A percentile compares a stretch with the other conserved stretches of the same genome.
These are phyloP conservation scores for Hyperoplus immaculatus DNA, from an alignment of 2,797 vertebrate genomes.

Conservation along the genomic window DNA sequence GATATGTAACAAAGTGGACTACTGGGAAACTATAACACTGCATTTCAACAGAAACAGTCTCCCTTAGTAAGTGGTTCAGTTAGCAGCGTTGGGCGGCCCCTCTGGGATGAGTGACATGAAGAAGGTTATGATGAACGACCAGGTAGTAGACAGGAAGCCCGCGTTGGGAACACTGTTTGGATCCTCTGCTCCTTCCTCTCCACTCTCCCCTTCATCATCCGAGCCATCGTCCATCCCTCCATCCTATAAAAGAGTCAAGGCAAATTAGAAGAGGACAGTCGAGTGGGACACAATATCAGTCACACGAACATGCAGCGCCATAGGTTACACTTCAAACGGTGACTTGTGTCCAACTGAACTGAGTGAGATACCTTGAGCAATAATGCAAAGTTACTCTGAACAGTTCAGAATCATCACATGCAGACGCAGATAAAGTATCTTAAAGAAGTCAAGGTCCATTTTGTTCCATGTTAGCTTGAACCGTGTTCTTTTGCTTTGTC, in stretches of 20 bases:
- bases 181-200: slow-evolving; percentile 89
- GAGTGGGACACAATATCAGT: no score
- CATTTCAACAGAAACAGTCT: slow-evolving; percentile 38
- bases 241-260: slow-evolving; percentile 80
- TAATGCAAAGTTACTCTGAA: not conserved
- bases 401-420: not conserved
- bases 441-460: not conserved
- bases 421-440: not conserved
- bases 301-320: no score
- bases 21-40: slow-evolving; percentile 50
- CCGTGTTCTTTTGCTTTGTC: not conserved
- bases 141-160: slow-evolving; percentile 93
- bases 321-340: not conserved
- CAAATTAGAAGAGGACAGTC: not conserved
- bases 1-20: slow-evolving; percentile 23
- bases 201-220: slow-evolving; percentile 86
- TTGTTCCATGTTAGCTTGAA: not conserved
- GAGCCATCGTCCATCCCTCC: slow-evolving; percentile 91
- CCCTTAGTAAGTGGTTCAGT: slow-evolving; percentile 81
- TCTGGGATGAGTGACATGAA: slow-evolving; percentile 97
- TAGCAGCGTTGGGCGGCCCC: slow-evolving; percentile 92
- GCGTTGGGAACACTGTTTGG: slow-evolving; percentile 81
- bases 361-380: not conserved
- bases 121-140: slow-evolving; percentile 96
- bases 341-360: slow-evolving; percentile 1